Evolutionary conservation across 2,888 invertebrate species (phyloP).

Genomic region (Acronicta aceris): DNA sequence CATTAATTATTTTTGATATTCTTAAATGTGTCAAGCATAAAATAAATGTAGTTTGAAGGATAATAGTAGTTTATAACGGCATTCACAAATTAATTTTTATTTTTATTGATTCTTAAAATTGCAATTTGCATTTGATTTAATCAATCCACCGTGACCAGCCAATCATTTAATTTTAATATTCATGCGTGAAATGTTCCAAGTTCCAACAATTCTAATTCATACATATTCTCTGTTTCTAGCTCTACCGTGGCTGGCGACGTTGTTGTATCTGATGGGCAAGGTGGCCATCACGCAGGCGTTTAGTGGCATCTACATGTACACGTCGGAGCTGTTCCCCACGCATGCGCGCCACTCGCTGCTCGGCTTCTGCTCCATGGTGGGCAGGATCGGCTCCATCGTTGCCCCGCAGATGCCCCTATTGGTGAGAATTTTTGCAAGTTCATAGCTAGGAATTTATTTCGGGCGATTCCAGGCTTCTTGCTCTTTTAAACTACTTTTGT

Average conservation of each 20-base stretch:
- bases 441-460: not conserved
- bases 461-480: too few species aligned
- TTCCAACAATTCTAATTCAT: too few species aligned
- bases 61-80: not conserved
- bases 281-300: conserved; percentile 92
- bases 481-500: too few species aligned
- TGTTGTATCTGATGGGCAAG: conserved; percentile 90
- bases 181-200: too few species aligned
- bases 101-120: not conserved
- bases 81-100: not conserved
- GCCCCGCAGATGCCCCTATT: conserved; percentile 92
- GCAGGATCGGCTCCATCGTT: conserved; percentile 92
- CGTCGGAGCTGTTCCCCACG: conserved; percentile 93
- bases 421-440: conserved; percentile 68
- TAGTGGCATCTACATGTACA: conserved; percentile 92
- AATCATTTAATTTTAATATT: not conserved
- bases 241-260: conserved; percentile 76
- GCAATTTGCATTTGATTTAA: not conserved
- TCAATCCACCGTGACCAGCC: not conserved
- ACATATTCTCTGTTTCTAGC: conserved; percentile 58
- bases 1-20: not conserved
- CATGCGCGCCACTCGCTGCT: conserved; percentile 91
- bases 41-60: not conserved
- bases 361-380: conserved; percentile 92
- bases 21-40: not conserved